These are phyloP conservation scores for Cryptocephalus primarius DNA, from an alignment of 2,888 invertebrate species.

Conservation along the genomic window DNA sequence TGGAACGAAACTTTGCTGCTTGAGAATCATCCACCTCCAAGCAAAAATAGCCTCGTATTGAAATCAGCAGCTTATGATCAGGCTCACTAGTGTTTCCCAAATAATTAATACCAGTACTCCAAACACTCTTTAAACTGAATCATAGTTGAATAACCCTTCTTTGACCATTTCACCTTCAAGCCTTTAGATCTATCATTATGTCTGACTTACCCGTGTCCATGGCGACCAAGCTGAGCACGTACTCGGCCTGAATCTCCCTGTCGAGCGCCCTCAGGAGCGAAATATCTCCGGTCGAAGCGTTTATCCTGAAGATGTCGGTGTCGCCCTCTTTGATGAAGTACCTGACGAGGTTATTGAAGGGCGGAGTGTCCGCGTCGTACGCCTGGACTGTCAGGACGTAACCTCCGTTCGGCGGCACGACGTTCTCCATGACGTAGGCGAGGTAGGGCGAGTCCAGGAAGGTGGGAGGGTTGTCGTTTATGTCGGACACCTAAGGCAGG, in stretches of 20 bases:
- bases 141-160: too few species aligned
- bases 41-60: too few species aligned
- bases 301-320: constrained; percentile 81
- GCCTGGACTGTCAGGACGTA: constrained; percentile 77
- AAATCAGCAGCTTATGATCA: too few species aligned
- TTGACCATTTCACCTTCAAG: too few species aligned
- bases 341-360: constrained; percentile 80
- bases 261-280: constrained; percentile 73
- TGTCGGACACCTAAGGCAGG: constrained; percentile 55
- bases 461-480: constrained; percentile 88
- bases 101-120: too few species aligned
- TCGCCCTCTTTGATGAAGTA: constrained; percentile 92
- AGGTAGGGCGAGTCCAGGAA: constrained; percentile 92
- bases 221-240: constrained; percentile 75
- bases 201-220: constrained; percentile 80
- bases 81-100: too few species aligned
- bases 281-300: constrained; percentile 85
- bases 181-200: too few species aligned
- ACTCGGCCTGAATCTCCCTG: constrained; percentile 74
- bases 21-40: too few species aligned
- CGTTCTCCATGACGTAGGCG: constrained; percentile 88
- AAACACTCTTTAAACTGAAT: too few species aligned
- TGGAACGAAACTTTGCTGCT: too few species aligned
- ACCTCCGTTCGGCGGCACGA: constrained; percentile 67
- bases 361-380: constrained; percentile 83